Percentiles rank a stretch among this genome's conserved stretches.
Conservation (phyloP, 2,797 vertebrate species). For the Hypotaenidia okinawae region DNA sequence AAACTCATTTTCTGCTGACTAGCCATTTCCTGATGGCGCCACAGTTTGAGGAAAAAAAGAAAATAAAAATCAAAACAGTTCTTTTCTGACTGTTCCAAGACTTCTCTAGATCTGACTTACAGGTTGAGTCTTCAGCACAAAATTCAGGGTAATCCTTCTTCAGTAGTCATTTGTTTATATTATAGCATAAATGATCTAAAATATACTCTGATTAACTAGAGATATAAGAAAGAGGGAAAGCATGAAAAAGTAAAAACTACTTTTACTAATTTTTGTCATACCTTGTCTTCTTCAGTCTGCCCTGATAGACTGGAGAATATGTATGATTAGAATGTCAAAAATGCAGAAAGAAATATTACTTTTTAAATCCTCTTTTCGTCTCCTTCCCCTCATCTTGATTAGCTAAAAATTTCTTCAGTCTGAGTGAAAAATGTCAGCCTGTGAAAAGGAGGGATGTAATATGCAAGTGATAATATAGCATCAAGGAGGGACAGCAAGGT, state of each 20-base stretch:
- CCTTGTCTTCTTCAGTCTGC: neutral
- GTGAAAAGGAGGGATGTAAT: neutral
- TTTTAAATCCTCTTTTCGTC: neutral
- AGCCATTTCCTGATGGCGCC: neutral
- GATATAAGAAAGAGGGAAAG: neutral
- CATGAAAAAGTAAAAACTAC: neutral
- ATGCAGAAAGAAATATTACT: neutral
- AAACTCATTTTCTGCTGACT: neutral
- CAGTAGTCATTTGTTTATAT: neutral
- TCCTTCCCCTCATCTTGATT: neutral
- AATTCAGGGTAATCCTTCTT: neutral
- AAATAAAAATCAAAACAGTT: neutral
- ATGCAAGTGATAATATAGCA: neutral
- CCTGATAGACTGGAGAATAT: neutral
- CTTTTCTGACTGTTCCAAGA: neutral
- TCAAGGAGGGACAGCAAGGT: neutral
- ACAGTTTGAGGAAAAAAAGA: neutral
- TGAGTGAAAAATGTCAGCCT: neutral
- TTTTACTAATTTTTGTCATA: neutral
- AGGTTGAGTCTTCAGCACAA: neutral
- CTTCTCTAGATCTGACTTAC: neutral
- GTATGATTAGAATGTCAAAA: neutral
- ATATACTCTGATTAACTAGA: neutral
- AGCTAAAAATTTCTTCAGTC: neutral
- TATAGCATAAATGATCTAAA: neutral